Percentiles rank a stretch among this genome's conserved stretches.
These are phyloP conservation scores for Paramormyrops hopkinsi DNA, from an alignment of 2,797 vertebrate species.

Conservation along the genomic window DNA sequence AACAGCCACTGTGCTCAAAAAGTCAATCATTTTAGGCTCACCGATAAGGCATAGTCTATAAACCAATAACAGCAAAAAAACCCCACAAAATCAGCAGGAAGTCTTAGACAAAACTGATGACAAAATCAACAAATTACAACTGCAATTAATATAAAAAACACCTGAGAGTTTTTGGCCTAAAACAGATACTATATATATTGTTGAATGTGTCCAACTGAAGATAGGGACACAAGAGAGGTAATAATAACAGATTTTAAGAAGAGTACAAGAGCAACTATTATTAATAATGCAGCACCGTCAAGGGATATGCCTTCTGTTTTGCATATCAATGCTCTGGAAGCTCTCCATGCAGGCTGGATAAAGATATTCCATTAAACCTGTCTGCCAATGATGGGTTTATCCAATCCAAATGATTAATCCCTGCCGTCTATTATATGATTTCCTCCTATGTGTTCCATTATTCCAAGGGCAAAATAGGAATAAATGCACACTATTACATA, in stretches of 20 bases:
- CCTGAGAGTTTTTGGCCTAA: background rate
- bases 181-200: background rate
- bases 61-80: background rate
- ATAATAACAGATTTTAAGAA: slow-evolving; percentile 52
- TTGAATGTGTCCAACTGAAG: background rate
- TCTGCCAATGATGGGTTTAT: slow-evolving; percentile 11
- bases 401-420: background rate
- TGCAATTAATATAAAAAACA: background rate
- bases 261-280: slow-evolving; percentile 58
- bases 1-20: background rate
- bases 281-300: slow-evolving; percentile 68
- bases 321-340: slow-evolving; percentile 45
- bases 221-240: background rate
- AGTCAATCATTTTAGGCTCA: background rate
- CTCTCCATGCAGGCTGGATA: background rate
- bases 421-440: background rate
- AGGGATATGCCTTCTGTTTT: slow-evolving; percentile 50
- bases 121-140: background rate
- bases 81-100: background rate
- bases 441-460: background rate
- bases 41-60: background rate
- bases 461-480: background rate
- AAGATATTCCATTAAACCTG: slow-evolving; percentile 9
- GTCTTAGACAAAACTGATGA: background rate
- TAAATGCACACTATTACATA: background rate